Evolutionary conservation across 2,888 invertebrate species (phyloP).

Genomic region (Xestia ashworthii): DNA sequence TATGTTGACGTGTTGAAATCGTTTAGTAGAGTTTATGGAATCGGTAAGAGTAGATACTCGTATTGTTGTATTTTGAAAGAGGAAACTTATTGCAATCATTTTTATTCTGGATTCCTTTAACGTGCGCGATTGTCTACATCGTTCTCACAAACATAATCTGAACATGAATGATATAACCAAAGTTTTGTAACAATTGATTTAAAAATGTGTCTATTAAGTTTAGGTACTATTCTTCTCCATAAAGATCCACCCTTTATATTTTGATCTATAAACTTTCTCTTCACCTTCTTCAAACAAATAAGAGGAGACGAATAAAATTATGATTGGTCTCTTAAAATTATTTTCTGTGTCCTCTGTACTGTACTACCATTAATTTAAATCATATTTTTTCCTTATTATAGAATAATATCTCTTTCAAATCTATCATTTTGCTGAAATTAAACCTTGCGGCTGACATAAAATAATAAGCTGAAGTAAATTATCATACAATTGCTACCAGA

Average conservation of each 20-base stretch:
- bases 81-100: neutral
- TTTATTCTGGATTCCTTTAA: neutral
- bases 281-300: neutral
- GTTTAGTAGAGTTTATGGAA: constrained; percentile 48
- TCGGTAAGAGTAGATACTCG: constrained; percentile 4
- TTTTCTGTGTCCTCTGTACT: neutral
- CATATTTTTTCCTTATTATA: neutral
- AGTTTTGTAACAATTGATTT: neutral
- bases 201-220: neutral
- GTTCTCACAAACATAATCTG: neutral
- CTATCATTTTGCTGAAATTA: neutral
- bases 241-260: neutral
- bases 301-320: neutral
- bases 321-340: neutral
- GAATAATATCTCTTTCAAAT: no score
- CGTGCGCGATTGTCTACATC: neutral
- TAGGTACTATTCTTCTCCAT: neutral
- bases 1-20: constrained; percentile 55
- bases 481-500: neutral
- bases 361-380: neutral
- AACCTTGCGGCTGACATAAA: neutral
- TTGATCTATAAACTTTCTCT: neutral
- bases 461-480: neutral
- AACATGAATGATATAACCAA: neutral
- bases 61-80: constrained; percentile 4